Evolutionary conservation across 2,888 invertebrate species (phyloP).

Genomic region (Macropis europaea): DNA sequence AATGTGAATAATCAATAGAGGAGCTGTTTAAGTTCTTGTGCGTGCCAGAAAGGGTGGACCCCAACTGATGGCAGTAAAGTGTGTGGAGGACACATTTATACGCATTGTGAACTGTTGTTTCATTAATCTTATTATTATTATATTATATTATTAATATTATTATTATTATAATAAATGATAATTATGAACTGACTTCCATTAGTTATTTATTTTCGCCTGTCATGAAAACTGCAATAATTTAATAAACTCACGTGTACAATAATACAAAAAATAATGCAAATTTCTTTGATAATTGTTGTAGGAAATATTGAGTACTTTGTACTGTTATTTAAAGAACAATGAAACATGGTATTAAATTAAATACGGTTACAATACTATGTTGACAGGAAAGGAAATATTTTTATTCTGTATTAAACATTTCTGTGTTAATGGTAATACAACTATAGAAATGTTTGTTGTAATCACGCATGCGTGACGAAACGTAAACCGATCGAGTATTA

Average conservation of each 20-base stretch:
- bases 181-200: slow-evolving; percentile 23
- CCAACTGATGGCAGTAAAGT: slow-evolving; percentile 44
- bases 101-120: slow-evolving; percentile 55
- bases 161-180: slow-evolving; percentile 54
- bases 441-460: neutral
- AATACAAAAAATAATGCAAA: neutral
- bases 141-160: slow-evolving; percentile 50
- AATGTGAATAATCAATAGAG: slow-evolving; percentile 56
- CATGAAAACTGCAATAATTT: neutral
- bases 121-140: slow-evolving; percentile 53
- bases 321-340: too few species aligned
- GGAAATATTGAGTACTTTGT: too few species aligned
- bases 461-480: slow-evolving; percentile 27
- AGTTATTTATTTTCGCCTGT: slow-evolving; percentile 8
- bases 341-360: too few species aligned
- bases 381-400: too few species aligned
- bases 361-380: too few species aligned
- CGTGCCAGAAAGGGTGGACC: slow-evolving; percentile 65
- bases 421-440: neutral
- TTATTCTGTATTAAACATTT: too few species aligned
- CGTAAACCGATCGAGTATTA: slow-evolving; percentile 7
- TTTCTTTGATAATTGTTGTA: too few species aligned
- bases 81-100: slow-evolving; percentile 31
- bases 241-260: too few species aligned
- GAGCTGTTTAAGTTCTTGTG: slow-evolving; percentile 32